Evolutionary conservation across 2,113 vertebrate species (phyloP).

Genomic region (Oryzias celebensis): DNA sequence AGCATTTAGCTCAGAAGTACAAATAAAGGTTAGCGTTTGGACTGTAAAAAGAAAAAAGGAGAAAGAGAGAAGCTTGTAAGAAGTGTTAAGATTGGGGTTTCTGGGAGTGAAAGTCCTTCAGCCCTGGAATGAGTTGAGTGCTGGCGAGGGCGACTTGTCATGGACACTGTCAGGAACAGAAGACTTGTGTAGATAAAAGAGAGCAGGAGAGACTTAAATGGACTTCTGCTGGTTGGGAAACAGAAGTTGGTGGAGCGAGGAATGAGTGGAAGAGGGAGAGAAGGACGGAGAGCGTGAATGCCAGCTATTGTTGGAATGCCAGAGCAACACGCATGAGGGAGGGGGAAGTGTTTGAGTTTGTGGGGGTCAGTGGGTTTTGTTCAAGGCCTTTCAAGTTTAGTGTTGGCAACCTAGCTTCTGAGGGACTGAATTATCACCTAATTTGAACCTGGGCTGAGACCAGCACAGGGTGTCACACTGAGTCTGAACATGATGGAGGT

Average conservation of each 20-base stretch:
- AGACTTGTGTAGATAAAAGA: slow-evolving; percentile 42
- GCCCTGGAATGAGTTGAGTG: slow-evolving; percentile 27
- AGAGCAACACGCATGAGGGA: slow-evolving; percentile 55
- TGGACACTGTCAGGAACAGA: slow-evolving; percentile 36
- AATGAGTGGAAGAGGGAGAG: slow-evolving; percentile 35
- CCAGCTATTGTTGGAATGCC: slow-evolving; percentile 73
- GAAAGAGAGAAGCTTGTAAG: background rate
- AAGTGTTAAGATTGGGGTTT: slow-evolving; percentile 11
- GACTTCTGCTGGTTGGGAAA: slow-evolving; percentile 39
- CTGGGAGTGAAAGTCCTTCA: slow-evolving; percentile 17
- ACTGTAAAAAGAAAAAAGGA: background rate
- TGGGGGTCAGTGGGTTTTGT: slow-evolving; percentile 61
- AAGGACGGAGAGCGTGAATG: slow-evolving; percentile 57
- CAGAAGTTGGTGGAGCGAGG: slow-evolving; percentile 40
- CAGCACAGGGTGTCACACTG: slow-evolving; percentile 13
- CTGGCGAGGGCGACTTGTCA: slow-evolving; percentile 19
- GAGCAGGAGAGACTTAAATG: slow-evolving; percentile 47
- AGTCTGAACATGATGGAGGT: slow-evolving; percentile 25
- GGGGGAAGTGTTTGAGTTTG: slow-evolving; percentile 37
- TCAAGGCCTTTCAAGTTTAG: slow-evolving; percentile 35
- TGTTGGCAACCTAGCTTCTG: slow-evolving; percentile 33
- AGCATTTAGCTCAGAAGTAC: no score
- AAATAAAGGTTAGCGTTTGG: background rate
- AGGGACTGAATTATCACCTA: slow-evolving; percentile 44
- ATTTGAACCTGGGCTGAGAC: slow-evolving; percentile 34